Percentiles rank a stretch among this genome's conserved stretches.
Evolutionary conservation across 1,140 invertebrate genomes (phyloP).

Genomic region (Pogonognathellus flavescens): DNA sequence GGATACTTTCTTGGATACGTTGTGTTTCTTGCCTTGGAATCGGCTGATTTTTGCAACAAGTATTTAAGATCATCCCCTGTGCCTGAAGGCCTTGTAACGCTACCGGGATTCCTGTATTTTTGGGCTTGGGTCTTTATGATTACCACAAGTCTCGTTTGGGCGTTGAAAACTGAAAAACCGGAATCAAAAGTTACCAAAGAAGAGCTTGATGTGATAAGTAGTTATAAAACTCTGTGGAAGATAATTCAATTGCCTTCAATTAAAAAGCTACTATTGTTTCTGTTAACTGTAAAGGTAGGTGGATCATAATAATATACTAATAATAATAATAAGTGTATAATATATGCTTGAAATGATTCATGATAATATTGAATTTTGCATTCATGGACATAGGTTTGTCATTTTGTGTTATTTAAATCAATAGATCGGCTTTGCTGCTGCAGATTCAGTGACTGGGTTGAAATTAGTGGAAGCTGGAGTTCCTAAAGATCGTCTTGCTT

Average conservation of each 20-base stretch:
- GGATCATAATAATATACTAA: neutral
- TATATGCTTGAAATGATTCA: neutral
- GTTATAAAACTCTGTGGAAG: conserved; percentile 86
- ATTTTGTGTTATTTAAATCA: conserved; percentile 13
- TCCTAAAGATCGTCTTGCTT: conserved; percentile 93
- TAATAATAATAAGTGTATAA: neutral
- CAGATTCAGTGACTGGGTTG: conserved; percentile 91
- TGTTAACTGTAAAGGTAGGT: conserved; percentile 79
- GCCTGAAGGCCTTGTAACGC: conserved; percentile 72
- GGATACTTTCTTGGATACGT: conserved; percentile 98
- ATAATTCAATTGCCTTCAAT: conserved; percentile 90
- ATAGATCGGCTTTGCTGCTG: conserved; percentile 93
- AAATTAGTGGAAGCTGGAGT: conserved; percentile 96
- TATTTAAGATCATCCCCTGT: conserved; percentile 80
- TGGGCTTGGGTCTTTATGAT: conserved; percentile 95
- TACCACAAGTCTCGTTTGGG: conserved; percentile 88
- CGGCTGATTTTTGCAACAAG: conserved; percentile 93
- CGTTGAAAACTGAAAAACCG: conserved; percentile 88
- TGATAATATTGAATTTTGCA: neutral
- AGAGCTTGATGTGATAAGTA: conserved; percentile 78
- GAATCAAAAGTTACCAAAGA: conserved; percentile 68
- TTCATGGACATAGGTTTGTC: neutral
- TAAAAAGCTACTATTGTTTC: conserved; percentile 80
- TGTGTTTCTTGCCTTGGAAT: conserved; percentile 97
- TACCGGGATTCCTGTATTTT: conserved; percentile 86